These are phyloP conservation scores for Sminthurinus aureus DNA, from an alignment of 2,888 invertebrate genomes.

Conservation along the genomic window DNA sequence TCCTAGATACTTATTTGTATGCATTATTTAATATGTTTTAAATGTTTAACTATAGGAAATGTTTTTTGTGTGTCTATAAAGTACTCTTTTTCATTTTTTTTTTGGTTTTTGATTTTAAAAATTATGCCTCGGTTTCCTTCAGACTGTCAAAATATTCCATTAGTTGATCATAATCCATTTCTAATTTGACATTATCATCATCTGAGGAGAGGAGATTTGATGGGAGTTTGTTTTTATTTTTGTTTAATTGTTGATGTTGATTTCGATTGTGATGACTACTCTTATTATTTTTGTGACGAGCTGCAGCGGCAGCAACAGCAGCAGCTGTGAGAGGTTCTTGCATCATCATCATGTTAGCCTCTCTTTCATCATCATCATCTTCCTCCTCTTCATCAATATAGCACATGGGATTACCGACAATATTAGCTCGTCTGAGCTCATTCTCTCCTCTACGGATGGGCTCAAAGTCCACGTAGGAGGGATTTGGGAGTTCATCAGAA, in stretches of 20 bases:
- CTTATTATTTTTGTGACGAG: conserved; percentile 48
- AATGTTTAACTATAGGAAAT: conserved; percentile 10
- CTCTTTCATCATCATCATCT: conserved; percentile 57
- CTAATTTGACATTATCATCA: conserved; percentile 76
- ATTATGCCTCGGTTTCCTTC: conserved; percentile 77
- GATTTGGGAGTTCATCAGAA: conserved; percentile 57
- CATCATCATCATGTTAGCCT: conserved; percentile 61
- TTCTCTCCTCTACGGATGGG: conserved; percentile 58
- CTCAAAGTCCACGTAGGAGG: conserved; percentile 58
- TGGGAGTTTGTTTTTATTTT: not conserved
- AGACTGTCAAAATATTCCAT: conserved; percentile 98
- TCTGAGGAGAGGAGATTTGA: not conserved
- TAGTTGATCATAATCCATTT: conserved; percentile 97
- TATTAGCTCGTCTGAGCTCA: conserved; percentile 69
- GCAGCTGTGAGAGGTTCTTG: conserved; percentile 62
- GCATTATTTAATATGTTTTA: conserved; percentile 4
- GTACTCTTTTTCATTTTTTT: no score
- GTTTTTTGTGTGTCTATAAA: not conserved
- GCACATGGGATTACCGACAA: conserved; percentile 90
- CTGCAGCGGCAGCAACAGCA: conserved; percentile 57
- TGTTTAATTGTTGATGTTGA: not conserved
- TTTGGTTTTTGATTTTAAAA: no score
- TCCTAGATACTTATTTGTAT: not conserved
- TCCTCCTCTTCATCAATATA: conserved; percentile 65
- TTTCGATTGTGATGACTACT: conserved; percentile 40